Evolutionary conservation across 1,140 invertebrate genomes (phyloP).

Genomic region (Megalopta genalis): DNA sequence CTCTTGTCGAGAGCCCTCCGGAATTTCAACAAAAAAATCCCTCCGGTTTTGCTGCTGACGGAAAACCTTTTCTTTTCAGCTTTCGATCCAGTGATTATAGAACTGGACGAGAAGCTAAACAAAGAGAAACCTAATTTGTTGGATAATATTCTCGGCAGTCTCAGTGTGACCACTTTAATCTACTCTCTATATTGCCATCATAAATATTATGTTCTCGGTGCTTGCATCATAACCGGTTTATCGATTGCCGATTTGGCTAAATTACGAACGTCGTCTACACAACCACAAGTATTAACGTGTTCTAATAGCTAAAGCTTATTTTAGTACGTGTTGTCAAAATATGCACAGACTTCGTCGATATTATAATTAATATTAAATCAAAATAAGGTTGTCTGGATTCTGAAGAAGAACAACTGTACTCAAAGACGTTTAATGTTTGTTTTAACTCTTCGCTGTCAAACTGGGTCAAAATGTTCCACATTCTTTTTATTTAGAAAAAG

Average conservation of each 20-base stretch:
- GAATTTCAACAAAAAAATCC: too few species aligned
- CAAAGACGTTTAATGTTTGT: too few species aligned
- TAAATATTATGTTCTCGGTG: slow-evolving; percentile 33
- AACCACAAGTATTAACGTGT: slow-evolving; percentile 2
- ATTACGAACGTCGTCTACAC: background rate
- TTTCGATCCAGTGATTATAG: slow-evolving; percentile 59
- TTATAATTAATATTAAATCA: too few species aligned
- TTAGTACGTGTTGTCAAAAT: too few species aligned
- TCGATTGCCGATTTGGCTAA: slow-evolving; percentile 30
- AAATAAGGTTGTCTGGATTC: too few species aligned
- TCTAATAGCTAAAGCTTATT: background rate
- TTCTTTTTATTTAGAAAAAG: too few species aligned
- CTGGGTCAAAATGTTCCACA: too few species aligned
- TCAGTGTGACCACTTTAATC: slow-evolving; percentile 52
- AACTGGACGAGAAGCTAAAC: slow-evolving; percentile 39
- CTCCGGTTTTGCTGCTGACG: too few species aligned
- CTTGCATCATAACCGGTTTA: slow-evolving; percentile 35
- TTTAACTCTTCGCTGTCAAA: too few species aligned
- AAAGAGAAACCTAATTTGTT: slow-evolving; percentile 23
- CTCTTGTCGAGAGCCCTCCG: too few species aligned
- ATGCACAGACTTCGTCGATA: too few species aligned
- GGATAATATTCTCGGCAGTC: slow-evolving; percentile 47
- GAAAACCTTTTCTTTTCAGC: slow-evolving; percentile 41
- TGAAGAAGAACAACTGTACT: too few species aligned
- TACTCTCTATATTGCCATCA: slow-evolving; percentile 58